These are phyloP conservation scores for Myotis lucifugus DNA, from an alignment of 2,113 vertebrate genomes.

Conservation along the genomic window DNA sequence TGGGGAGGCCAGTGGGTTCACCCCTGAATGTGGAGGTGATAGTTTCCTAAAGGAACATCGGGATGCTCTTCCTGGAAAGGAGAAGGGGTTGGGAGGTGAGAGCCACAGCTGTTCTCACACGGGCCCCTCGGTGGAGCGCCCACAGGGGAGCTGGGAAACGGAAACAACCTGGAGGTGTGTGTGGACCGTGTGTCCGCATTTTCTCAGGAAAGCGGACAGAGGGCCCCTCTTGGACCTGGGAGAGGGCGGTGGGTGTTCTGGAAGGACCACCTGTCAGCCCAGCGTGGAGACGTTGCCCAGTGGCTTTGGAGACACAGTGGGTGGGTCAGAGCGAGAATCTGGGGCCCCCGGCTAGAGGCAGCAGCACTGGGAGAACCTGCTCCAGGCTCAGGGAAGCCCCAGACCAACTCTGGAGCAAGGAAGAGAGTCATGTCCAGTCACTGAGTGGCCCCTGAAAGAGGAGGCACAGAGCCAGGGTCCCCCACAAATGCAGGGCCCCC, in stretches of 20 bases:
- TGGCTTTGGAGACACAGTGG: not conserved
- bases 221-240: not conserved
- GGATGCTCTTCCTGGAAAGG: not conserved
- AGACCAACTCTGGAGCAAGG: not conserved
- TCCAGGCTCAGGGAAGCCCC: too few species aligned
- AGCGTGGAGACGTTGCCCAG: not conserved
- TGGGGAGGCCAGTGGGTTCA: not conserved
- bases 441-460: not conserved
- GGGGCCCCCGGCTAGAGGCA: not conserved
- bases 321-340: not conserved
- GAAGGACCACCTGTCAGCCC: not conserved
- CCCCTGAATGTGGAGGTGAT: rapidly evolving
- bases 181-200: not conserved
- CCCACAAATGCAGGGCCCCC: too few species aligned
- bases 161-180: rapidly evolving
- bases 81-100: not conserved
- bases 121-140: not conserved
- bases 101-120: too few species aligned
- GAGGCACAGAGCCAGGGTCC: not conserved
- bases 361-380: not conserved
- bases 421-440: rapidly evolving
- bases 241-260: not conserved
- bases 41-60: not conserved
- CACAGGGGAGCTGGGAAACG: rapidly evolving
- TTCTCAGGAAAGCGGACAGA: not conserved